Conservation (phyloP, 2,113 vertebrate genomes). For the Phrynocephalus versicolor region DNA sequence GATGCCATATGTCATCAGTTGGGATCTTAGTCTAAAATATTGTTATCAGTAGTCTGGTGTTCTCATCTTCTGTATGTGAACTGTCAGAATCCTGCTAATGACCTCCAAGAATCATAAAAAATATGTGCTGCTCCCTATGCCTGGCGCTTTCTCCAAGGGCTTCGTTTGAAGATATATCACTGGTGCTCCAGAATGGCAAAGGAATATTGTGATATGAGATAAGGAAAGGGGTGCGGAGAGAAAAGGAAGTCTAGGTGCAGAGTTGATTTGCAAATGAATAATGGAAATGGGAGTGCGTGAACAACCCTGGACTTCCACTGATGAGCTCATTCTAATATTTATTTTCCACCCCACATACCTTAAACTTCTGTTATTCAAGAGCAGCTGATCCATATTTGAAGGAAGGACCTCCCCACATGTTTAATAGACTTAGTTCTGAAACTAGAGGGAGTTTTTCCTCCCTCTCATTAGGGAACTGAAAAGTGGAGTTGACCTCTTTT, state of each 20-base stretch:
- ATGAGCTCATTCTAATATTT: not conserved
- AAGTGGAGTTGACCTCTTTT: no score
- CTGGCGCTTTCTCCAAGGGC: not conserved
- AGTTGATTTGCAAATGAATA: not conserved
- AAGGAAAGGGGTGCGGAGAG: not conserved
- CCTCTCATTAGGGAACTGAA: no score
- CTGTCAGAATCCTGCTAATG: not conserved
- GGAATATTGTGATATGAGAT: not conserved
- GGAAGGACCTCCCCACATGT: no score
- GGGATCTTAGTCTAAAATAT: not conserved
- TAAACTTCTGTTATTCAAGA: no score
- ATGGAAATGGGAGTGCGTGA: not conserved
- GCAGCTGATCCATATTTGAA: no score
- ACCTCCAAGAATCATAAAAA: not conserved
- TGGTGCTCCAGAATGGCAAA: not conserved
- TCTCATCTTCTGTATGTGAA: not conserved
- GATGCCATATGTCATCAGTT: not conserved
- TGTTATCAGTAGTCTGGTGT: not conserved
- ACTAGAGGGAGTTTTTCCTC: no score
- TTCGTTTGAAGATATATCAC: not conserved
- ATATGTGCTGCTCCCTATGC: not conserved
- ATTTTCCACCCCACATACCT: no score
- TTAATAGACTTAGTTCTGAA: no score
- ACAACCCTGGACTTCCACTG: not conserved
- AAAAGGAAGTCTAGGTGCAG: not conserved